A percentile compares a stretch with the other conserved stretches of the same genome.
Conservation (phyloP, 2,888 invertebrate genomes). For the Anarsia innoxiella region DNA sequence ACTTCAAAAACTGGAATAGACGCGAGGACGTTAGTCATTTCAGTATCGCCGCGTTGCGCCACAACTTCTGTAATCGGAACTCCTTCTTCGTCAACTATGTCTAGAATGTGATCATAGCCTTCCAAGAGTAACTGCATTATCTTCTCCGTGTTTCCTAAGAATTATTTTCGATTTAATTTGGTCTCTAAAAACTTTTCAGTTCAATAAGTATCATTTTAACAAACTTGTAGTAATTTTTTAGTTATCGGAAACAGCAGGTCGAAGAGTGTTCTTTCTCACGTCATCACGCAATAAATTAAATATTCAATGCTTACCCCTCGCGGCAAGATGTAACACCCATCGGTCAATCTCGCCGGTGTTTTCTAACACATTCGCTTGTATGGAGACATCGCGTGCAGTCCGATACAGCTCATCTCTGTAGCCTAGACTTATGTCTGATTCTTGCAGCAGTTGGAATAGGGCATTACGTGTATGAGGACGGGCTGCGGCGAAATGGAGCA, state of each 20-base stretch:
- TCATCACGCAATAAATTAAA: too few species aligned
- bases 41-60: slow-evolving; percentile 78
- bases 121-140: slow-evolving; percentile 80
- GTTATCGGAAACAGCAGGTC: too few species aligned
- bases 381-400: slow-evolving; percentile 89
- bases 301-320: too few species aligned
- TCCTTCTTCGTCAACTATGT: slow-evolving; percentile 83
- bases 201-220: too few species aligned
- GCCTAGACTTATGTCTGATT: slow-evolving; percentile 86
- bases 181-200: too few species aligned
- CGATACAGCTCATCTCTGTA: slow-evolving; percentile 90
- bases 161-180: too few species aligned
- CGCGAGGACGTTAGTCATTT: slow-evolving; percentile 81
- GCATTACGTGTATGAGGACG: slow-evolving; percentile 87
- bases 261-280: too few species aligned
- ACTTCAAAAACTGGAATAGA: slow-evolving; percentile 86
- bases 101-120: slow-evolving; percentile 91
- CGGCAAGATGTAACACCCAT: slow-evolving; percentile 85
- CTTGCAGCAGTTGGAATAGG: slow-evolving; percentile 85
- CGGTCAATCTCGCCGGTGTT: slow-evolving; percentile 89
- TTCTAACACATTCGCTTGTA: slow-evolving; percentile 83
- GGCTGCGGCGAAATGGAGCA: slow-evolving; percentile 91
- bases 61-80: slow-evolving; percentile 81
- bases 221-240: too few species aligned
- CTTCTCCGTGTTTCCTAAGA: slow-evolving; percentile 59